Percentiles rank a stretch among this genome's conserved stretches.
These are phyloP conservation scores for fruit fly (Drosophila melanogaster) DNA, from an alignment of 1,140 invertebrate species.

Conservation along the genomic window DNA sequence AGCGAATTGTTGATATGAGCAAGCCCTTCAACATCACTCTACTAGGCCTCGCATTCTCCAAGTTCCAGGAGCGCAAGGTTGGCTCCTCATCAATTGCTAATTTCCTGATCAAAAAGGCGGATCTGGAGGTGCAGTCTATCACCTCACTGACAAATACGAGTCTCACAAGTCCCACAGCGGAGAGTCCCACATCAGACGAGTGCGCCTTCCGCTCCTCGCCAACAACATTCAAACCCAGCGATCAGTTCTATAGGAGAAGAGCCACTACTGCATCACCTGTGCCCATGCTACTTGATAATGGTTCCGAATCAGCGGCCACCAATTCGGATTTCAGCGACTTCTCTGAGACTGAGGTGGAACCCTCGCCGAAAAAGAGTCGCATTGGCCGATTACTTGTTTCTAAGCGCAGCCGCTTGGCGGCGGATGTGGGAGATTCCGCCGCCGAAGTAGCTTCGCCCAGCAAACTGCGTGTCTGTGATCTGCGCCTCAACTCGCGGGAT, in stretches of 20 bases:
- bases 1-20: slow-evolving; percentile 89
- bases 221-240: slow-evolving; percentile 76
- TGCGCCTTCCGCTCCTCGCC: slow-evolving; percentile 76
- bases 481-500: slow-evolving; percentile 86
- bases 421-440: slow-evolving; percentile 66
- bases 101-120: slow-evolving; percentile 88
- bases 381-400: slow-evolving; percentile 84
- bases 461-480: slow-evolving; percentile 87
- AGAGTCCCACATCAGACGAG: slow-evolving; percentile 61
- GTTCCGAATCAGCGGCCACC: slow-evolving; percentile 84
- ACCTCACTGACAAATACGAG: slow-evolving; percentile 86
- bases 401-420: slow-evolving; percentile 66
- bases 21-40: slow-evolving; percentile 92
- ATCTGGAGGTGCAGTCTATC: slow-evolving; percentile 90
- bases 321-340: slow-evolving; percentile 86
- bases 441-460: slow-evolving; percentile 87
- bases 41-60: slow-evolving; percentile 91
- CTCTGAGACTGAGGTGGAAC: slow-evolving; percentile 88
- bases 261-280: slow-evolving; percentile 85
- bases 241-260: slow-evolving; percentile 77
- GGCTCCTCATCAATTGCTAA: slow-evolving; percentile 88
- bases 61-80: slow-evolving; percentile 89
- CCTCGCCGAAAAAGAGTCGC: slow-evolving; percentile 89
- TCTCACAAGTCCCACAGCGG: slow-evolving; percentile 62
- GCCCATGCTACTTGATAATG: slow-evolving; percentile 86